Percentiles rank a stretch among this genome's conserved stretches.
phyloP scores from a whole-genome alignment of 2,113 vertebrate species.

The Lepus europaeus region DNA sequence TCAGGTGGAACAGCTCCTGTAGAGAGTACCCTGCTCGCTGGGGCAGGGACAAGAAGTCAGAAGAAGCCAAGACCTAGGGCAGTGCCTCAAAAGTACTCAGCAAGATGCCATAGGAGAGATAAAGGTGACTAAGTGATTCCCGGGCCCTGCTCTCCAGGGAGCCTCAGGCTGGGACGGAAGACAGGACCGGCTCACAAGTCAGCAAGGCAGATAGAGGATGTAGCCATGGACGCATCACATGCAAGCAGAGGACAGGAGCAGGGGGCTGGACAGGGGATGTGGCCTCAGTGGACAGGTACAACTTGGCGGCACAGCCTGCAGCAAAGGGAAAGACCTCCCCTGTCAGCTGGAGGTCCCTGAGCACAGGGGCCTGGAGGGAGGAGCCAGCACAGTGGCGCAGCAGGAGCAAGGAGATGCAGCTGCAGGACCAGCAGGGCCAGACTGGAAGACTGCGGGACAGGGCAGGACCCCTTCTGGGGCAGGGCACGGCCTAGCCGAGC shows the following conservation, averaged over 20 bases:
- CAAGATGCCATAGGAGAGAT: not conserved
- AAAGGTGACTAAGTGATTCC: not conserved
- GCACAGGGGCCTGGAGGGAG: fast-evolving
- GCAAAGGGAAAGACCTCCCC: not conserved
- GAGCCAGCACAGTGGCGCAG: not conserved
- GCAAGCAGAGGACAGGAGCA: not conserved
- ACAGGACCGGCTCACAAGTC: not conserved
- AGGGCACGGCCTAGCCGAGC: not conserved
- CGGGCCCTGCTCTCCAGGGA: not conserved
- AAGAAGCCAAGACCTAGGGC: not conserved
- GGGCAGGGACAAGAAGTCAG: constrained; percentile 25
- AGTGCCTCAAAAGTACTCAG: not conserved
- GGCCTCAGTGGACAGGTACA: not conserved
- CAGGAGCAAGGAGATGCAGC: not conserved
- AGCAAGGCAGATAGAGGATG: not conserved
- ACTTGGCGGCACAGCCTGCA: not conserved
- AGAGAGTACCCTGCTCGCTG: constrained; percentile 97
- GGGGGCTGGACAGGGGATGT: not conserved
- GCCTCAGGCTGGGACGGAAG: not conserved
- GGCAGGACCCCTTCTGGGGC: not conserved
- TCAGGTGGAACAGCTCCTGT: constrained; percentile 97
- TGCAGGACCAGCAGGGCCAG: not conserved
- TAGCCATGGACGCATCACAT: not conserved
- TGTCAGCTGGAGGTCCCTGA: not conserved
- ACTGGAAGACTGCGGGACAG: not conserved